phyloP scores from a whole-genome alignment of 2,113 vertebrate species.

The Tamias sibiricus region DNA sequence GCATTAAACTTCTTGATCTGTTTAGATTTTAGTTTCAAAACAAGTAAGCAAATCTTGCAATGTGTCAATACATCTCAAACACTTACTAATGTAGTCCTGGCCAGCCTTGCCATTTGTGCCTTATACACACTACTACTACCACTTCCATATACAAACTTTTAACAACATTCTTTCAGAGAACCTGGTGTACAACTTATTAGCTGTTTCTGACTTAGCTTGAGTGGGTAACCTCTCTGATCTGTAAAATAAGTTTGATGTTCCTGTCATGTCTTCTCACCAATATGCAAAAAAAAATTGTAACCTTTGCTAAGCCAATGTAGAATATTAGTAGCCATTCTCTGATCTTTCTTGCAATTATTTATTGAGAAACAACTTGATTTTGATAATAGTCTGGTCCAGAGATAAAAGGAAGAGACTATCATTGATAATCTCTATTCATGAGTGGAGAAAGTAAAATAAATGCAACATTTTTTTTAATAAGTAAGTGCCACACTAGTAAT shows the following conservation, averaged over 20 bases:
- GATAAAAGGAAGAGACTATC: slow-evolving; percentile 6
- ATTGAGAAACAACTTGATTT: slow-evolving; percentile 38
- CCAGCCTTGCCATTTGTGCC: neutral
- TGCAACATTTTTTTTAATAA: neutral
- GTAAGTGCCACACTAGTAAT: neutral
- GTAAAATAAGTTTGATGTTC: neutral
- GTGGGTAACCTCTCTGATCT: neutral
- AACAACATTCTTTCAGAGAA: neutral
- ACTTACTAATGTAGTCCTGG: neutral
- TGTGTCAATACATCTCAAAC: neutral
- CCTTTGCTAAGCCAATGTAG: neutral
- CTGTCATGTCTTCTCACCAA: neutral
- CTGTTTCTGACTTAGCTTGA: slow-evolving; percentile 25
- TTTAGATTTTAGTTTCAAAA: slow-evolving; percentile 13
- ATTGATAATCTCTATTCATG: neutral
- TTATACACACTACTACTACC: neutral
- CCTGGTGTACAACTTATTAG: neutral
- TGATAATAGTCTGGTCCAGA: neutral
- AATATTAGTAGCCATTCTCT: slow-evolving; percentile 4
- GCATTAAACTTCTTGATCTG: neutral
- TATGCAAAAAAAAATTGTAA: neutral
- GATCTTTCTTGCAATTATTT: neutral
- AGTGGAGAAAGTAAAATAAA: neutral
- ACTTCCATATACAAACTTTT: neutral
- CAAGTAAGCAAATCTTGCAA: neutral